Evolutionary conservation across 2,797 vertebrate species (phyloP), one percentile per base, ranked within the genome.

Genomic region (Hippopotamyrus pictus): DNA sequence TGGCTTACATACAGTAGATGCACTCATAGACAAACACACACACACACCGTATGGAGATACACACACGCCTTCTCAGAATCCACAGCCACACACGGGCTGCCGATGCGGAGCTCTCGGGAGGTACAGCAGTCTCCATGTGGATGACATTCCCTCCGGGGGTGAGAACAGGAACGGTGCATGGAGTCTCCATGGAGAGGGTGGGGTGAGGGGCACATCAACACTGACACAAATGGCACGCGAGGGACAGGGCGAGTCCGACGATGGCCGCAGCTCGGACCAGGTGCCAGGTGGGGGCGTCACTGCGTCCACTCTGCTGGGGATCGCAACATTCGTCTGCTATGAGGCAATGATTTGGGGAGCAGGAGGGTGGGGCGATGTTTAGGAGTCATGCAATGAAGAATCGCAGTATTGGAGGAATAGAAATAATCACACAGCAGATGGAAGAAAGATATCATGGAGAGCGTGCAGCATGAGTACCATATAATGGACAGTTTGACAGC

Each of bases 261-360:
- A 90, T 53, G 53, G 89, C 88, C 86, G 85, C 25, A 51, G 90
- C 69, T 84, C 17, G 82, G 83, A 87, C 11, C n/a, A 90, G 65
- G 62, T 90, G 90, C 87, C 62, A 84, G 85, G 29, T 19, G 83
- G 79, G 76, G 82, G 79, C 73, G 51, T 29, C 83, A 91, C 90
- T 91, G 89, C 91, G 73, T 91, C 90, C 90, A 54, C 88, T 86
- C 76, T 90, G 73, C 53, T 90, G 90, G 86, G 88, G 87, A n/a
- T 91, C 88, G 87, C 92, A 91, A 91, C 91, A 92, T 91, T 91
- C 85, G 91, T 92, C 91, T 93, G 91, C 83, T 69, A 89, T 69
- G 57, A 53, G 44, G 59, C n/a, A 17, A 54, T 57, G 50, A 22
- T 41, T 86, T 65, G 88, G 46, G 91, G 86, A 79, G 65, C 19